Evolutionary conservation across 2,888 invertebrate genomes (phyloP), one percentile per base, ranked within the genome.

Genomic region (Chaitophorus viminalis): DNA sequence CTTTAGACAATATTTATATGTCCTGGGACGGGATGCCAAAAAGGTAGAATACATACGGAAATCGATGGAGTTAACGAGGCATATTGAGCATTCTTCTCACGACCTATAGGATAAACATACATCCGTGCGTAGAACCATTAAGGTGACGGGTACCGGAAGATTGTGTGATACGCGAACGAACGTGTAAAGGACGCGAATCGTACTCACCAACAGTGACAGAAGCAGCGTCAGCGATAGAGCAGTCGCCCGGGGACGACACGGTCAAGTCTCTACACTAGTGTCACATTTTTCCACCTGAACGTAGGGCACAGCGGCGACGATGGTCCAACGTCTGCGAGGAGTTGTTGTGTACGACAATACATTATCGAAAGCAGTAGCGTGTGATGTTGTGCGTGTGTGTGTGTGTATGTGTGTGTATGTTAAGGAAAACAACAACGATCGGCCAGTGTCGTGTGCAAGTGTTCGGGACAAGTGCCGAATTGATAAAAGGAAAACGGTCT

Each of bases 281-380:
- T 72, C 36, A 87, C 81, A 81, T 87, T 75, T 81, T 87, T 74
- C 65, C 39, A 65, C 39, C 72, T 25, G 60, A 79, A 74, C 17
- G 70, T 81, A 9, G 29, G 60, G 65, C 60, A 33, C 74, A 46
- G 31, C 39, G 74, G 74, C 9, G 18, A 74, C 39, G n/a, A n/a
- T n/a, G 60, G 33, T 65, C 46, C 74, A 74, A 74, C 21, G 31
- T 74, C 54, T 29, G 74, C 25, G 14, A 84, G 31, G 2, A 14
- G 46, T 21, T n/a, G 31, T 74, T 1, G 25, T 8, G 74, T 54
- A 82, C 82, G 74, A 54, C 33, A 60, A 18, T 31, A 52, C 77
- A 77, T 77, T 77, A 52, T 46, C 77, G 29, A 75, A 17, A 11
- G 17, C 17, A 31, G 17, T 31, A 70, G 2, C 11, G 65, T 60